Percentiles rank a stretch among this genome's conserved stretches.
phyloP scores from a whole-genome alignment of 2,888 invertebrate species.

The Melanostoma scalare region DNA sequence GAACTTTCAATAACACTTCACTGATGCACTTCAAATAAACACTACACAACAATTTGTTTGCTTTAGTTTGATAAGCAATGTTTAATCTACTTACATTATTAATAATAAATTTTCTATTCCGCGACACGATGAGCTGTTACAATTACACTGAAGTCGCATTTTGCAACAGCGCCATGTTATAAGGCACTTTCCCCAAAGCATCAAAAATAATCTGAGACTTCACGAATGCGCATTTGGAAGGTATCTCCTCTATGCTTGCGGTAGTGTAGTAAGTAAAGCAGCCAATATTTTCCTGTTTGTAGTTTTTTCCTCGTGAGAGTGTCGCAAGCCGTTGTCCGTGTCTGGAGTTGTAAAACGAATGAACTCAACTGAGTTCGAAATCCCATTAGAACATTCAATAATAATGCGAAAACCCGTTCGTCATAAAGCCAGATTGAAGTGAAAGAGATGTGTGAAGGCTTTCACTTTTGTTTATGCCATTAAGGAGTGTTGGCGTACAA shows the following conservation, averaged over 20 bases:
- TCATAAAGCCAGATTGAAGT: neutral
- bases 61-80: conserved; percentile 6
- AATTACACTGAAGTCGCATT: conserved; percentile 70
- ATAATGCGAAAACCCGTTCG: conserved; percentile 25
- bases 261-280: conserved; percentile 13
- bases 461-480: conserved; percentile 48
- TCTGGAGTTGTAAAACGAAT: conserved; percentile 11
- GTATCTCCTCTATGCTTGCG: conserved; percentile 15
- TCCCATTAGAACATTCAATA: conserved; percentile 44
- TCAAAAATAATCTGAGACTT: conserved; percentile 13
- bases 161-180: conserved; percentile 69
- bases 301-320: neutral
- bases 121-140: conserved; percentile 53
- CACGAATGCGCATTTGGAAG: conserved; percentile 16
- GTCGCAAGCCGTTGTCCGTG: conserved; percentile 3
- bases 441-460: conserved; percentile 34
- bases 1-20: too few relatives aligned
- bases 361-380: conserved; percentile 15
- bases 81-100: conserved; percentile 25
- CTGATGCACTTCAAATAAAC: neutral
- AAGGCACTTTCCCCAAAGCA: conserved; percentile 72
- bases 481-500: conserved; percentile 26
- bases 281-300: conserved; percentile 32
- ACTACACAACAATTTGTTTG: neutral
- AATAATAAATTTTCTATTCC: conserved; percentile 37